phyloP scores from a whole-genome alignment of 2,113 vertebrate genomes.

The Bubo blakistoni region DNA sequence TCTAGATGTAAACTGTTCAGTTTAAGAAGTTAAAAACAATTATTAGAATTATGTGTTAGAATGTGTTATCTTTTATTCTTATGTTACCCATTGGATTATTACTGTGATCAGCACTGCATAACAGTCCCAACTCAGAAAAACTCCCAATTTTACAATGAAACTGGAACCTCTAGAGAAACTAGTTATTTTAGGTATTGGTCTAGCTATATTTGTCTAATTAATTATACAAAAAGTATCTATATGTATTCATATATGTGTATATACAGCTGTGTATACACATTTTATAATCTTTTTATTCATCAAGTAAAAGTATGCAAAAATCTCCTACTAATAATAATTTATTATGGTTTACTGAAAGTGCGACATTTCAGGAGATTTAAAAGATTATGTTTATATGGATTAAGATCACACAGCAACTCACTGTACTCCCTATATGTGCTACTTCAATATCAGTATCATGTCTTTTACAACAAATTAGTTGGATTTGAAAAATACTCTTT shows the following conservation, averaged over 20 bases:
- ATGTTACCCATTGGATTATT: neutral
- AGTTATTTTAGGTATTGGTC: neutral
- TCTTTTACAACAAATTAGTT: neutral
- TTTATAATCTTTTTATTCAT: neutral
- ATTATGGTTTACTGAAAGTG: neutral
- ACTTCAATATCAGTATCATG: neutral
- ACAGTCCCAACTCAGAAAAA: neutral
- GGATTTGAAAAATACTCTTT: neutral
- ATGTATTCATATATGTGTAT: too few relatives aligned
- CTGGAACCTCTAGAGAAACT: neutral
- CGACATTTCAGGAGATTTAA: neutral
- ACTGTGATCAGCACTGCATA: neutral
- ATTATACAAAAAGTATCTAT: neutral
- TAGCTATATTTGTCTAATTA: neutral
- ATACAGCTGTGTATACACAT: neutral
- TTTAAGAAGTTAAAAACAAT: neutral
- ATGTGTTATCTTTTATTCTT: neutral
- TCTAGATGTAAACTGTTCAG: neutral
- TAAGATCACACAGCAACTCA: neutral
- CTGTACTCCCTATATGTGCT: neutral
- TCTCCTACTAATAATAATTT: neutral
- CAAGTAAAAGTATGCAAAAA: neutral
- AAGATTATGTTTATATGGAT: neutral
- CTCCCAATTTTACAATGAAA: neutral
- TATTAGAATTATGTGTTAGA: neutral